Evolutionary conservation across 1,140 invertebrate species (phyloP).

Genomic region (Manduca sexta): DNA sequence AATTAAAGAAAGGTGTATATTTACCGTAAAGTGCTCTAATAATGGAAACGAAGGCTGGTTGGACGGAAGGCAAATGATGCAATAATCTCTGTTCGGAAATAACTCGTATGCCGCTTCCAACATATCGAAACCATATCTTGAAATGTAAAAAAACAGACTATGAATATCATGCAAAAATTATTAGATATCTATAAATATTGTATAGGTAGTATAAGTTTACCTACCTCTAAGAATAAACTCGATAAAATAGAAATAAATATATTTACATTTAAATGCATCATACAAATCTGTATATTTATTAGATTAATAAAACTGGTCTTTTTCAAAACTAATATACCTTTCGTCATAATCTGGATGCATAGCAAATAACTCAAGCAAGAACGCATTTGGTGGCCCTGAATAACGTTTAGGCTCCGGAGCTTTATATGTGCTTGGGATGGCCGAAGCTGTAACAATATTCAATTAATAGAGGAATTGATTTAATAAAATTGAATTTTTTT

Average conservation of each 20-base stretch:
- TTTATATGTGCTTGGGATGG: slow-evolving; percentile 5
- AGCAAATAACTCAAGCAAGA: slow-evolving; percentile 79
- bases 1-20: too few species aligned
- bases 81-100: slow-evolving; percentile 80
- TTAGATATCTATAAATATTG: too few species aligned
- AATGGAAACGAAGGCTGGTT: slow-evolving; percentile 75
- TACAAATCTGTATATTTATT: too few species aligned
- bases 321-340: slow-evolving; percentile 41
- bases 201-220: too few species aligned
- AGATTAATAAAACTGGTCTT: not conserved
- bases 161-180: too few species aligned
- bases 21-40: slow-evolving; percentile 78
- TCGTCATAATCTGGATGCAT: slow-evolving; percentile 77
- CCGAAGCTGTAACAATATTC: not conserved
- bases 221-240: too few species aligned
- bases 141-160: too few species aligned
- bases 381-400: slow-evolving; percentile 73
- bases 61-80: slow-evolving; percentile 77
- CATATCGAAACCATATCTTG: slow-evolving; percentile 71
- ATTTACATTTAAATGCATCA: too few species aligned
- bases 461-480: too few species aligned
- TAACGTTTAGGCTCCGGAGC: slow-evolving; percentile 38
- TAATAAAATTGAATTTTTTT: too few species aligned
- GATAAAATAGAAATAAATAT: too few species aligned
- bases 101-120: slow-evolving; percentile 78